Evolutionary conservation across 53 echinoderm and acorn worm genomes (phyloP).

Genomic region (Echinometra lucunter): DNA sequence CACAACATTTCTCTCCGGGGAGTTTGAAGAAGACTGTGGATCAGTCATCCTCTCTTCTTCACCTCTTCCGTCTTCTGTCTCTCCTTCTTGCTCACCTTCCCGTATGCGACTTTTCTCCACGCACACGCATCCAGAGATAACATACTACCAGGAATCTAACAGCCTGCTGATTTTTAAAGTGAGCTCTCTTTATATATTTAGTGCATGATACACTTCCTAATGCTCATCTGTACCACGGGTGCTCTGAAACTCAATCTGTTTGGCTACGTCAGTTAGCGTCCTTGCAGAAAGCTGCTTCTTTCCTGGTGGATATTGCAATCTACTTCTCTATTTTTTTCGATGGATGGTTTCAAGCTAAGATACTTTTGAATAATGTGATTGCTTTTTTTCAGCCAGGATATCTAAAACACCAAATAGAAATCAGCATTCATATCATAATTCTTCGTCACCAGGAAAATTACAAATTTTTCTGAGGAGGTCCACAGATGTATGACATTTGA

Average conservation of each 20-base stretch:
- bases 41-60: background rate
- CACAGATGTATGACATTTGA: background rate
- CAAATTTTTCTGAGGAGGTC: no score
- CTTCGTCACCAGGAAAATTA: background rate
- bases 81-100: conserved; percentile 2
- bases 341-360: background rate
- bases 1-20: conserved; percentile 38
- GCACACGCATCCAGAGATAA: background rate
- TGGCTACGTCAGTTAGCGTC: background rate
- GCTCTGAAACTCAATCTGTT: conserved; percentile 20
- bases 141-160: background rate
- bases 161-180: background rate
- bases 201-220: background rate
- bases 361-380: background rate
- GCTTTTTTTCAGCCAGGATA: background rate
- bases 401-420: background rate
- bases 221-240: conserved; percentile 1
- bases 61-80: background rate
- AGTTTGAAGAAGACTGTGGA: background rate
- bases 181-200: background rate
- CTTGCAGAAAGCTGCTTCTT: background rate
- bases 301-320: background rate
- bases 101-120: background rate
- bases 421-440: background rate
- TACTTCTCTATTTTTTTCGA: background rate